phyloP scores from a whole-genome alignment of 1,140 invertebrate genomes.

The Drosophila auraria region DNA sequence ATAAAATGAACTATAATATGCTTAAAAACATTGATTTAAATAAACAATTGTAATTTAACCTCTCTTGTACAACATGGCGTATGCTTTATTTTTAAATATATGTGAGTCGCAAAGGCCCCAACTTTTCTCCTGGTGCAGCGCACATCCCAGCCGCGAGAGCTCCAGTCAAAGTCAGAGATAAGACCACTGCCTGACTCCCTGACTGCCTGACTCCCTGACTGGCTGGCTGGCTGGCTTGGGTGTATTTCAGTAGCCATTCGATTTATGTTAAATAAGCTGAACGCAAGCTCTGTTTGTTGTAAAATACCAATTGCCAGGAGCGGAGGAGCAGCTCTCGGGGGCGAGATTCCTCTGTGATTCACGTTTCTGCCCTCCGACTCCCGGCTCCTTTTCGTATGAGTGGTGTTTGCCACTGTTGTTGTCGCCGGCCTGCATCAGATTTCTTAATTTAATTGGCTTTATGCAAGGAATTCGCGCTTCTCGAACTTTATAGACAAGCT shows the following conservation, averaged over 20 bases:
- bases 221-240: constrained; percentile 32
- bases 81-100: background rate
- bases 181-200: constrained; percentile 14
- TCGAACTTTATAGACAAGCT: constrained; percentile 75
- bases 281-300: constrained; percentile 76
- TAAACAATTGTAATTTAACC: too few relatives aligned
- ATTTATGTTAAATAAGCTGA: constrained; percentile 83
- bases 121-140: constrained; percentile 28
- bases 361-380: constrained; percentile 53
- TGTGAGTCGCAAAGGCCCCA: background rate
- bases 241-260: constrained; percentile 82
- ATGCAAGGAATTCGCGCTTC: constrained; percentile 73
- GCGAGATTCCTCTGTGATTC: constrained; percentile 57
- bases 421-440: constrained; percentile 73
- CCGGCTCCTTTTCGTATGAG: constrained; percentile 7
- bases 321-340: constrained; percentile 16
- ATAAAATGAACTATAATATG: background rate
- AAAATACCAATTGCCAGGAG: constrained; percentile 77
- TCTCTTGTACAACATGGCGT: background rate
- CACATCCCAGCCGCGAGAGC: constrained; percentile 22
- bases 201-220: constrained; percentile 13
- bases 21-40: too few relatives aligned
- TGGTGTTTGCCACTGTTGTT: constrained; percentile 36
- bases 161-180: constrained; percentile 48
- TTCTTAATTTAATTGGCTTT: constrained; percentile 84